Evolutionary conservation across 2,888 invertebrate species (phyloP).

Genomic region (Campaea margaritaria): DNA sequence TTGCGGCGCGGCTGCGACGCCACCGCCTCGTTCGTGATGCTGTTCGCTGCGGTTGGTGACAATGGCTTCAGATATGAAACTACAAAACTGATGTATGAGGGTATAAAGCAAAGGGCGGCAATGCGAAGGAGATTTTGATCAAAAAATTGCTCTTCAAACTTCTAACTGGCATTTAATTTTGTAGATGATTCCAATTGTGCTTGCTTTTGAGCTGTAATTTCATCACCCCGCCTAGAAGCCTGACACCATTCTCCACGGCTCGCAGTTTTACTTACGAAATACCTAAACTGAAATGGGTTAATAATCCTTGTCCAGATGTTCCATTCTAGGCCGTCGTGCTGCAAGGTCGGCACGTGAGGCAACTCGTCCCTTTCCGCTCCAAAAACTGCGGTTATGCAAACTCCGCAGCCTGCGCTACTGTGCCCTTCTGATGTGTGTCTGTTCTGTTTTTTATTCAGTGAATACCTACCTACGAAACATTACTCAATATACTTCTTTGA

Average conservation of each 20-base stretch:
- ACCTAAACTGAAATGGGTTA: constrained; percentile 31
- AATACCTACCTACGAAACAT: constrained; percentile 2
- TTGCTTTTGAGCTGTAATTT: constrained; percentile 3
- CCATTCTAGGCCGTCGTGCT: constrained; percentile 32
- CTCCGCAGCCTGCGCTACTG: constrained; percentile 41
- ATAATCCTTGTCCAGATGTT: constrained; percentile 41
- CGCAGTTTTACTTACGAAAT: constrained; percentile 18
- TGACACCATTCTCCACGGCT: constrained; percentile 22
- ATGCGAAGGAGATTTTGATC: too few species aligned
- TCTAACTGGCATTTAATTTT: too few species aligned
- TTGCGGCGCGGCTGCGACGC: constrained; percentile 55
- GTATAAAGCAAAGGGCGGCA: too few species aligned
- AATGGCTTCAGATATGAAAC: neutral
- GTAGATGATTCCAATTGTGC: too few species aligned
- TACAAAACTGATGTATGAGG: too few species aligned
- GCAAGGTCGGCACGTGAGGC: constrained; percentile 75
- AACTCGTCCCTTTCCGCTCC: constrained; percentile 82
- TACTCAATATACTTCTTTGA: too few species aligned
- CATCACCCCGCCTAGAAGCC: constrained; percentile 18
- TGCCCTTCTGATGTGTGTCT: constrained; percentile 40
- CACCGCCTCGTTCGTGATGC: constrained; percentile 31
- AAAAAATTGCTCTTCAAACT: too few species aligned
- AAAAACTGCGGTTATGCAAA: constrained; percentile 80
- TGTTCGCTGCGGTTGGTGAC: constrained; percentile 9
- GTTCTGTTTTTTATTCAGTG: constrained; percentile 7